These are phyloP conservation scores for Torymus texanus DNA, from an alignment of 2,888 invertebrate genomes.

Conservation along the genomic window DNA sequence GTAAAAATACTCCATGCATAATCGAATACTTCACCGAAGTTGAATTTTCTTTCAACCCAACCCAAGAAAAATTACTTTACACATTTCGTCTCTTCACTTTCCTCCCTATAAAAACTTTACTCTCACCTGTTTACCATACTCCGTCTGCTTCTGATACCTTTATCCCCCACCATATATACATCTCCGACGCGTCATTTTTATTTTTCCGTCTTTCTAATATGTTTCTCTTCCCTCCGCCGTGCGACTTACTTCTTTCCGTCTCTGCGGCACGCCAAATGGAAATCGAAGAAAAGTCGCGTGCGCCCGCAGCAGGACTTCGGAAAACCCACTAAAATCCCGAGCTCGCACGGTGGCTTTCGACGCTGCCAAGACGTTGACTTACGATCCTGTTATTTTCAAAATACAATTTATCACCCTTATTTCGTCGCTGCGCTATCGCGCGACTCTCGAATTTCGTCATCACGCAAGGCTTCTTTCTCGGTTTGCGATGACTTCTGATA, in stretches of 20 bases:
- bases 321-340: not conserved
- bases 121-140: too few relatives aligned
- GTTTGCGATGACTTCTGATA: not conserved
- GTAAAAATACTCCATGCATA: too few relatives aligned
- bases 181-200: conserved; percentile 1
- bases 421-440: not conserved
- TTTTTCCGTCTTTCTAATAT: conserved; percentile 32
- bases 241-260: conserved; percentile 18
- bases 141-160: too few relatives aligned
- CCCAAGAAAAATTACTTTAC: too few relatives aligned
- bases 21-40: too few relatives aligned
- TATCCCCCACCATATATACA: too few relatives aligned
- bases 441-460: not conserved
- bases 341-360: not conserved
- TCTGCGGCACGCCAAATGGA: conserved; percentile 52
- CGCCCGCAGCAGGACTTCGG: conserved; percentile 1
- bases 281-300: conserved; percentile 55
- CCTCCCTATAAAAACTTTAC: too few relatives aligned
- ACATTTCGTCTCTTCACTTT: too few relatives aligned
- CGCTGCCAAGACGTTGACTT: conserved; percentile 38
- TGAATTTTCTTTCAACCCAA: too few relatives aligned
- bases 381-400: conserved; percentile 27
- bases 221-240: conserved; percentile 21
- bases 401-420: conserved; percentile 30
- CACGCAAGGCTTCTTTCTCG: too few relatives aligned